Conservation (phyloP, 1,140 invertebrate genomes). For the Coenobita brevimanus region DNA sequence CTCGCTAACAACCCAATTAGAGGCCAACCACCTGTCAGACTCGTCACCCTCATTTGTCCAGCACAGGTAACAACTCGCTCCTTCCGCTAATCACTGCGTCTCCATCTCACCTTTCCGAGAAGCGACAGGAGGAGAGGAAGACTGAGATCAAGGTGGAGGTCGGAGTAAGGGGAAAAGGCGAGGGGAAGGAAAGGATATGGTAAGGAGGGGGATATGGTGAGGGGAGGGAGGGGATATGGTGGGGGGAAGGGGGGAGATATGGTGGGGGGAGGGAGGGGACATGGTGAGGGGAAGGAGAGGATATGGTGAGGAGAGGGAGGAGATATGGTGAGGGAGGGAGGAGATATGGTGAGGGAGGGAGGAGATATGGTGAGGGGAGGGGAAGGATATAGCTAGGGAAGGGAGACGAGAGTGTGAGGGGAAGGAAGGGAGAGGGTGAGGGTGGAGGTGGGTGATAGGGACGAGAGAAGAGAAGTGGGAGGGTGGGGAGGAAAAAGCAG, state of each 20-base stretch:
- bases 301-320: background rate
- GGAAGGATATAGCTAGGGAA: too few relatives aligned
- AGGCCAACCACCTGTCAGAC: too few relatives aligned
- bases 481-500: background rate
- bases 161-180: background rate
- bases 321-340: background rate
- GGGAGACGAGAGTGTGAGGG: background rate
- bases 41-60: too few relatives aligned
- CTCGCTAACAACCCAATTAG: too few relatives aligned
- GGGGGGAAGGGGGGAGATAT: background rate
- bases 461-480: background rate
- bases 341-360: background rate
- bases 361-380: background rate
- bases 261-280: background rate
- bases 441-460: background rate
- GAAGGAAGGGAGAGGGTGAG: background rate
- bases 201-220: background rate
- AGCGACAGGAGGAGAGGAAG: too few relatives aligned
- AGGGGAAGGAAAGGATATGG: background rate
- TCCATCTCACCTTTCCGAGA: too few relatives aligned
- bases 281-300: background rate
- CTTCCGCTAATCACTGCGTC: too few relatives aligned
- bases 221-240: background rate
- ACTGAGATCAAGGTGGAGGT: too few relatives aligned
- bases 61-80: too few relatives aligned